Evolutionary conservation across 2,113 vertebrate species (phyloP).

Genomic region (human (Homo sapiens)): GRCh38 chr3:29285001-29285500

Average conservation of each 20-base stretch:
- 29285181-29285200: not conserved
- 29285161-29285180: not conserved
- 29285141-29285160: not conserved
- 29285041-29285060: not conserved
- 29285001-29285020: not conserved
- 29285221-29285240: not conserved
- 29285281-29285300: not conserved
- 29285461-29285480: constrained; percentile 5
- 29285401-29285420: not conserved
- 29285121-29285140: not conserved
- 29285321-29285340: not conserved
- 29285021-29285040: not conserved
- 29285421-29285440: not conserved
- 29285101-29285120: not conserved
- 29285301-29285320: not conserved
- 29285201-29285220: not conserved
- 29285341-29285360: not conserved
- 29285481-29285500: not conserved
- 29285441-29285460: fast-evolving
- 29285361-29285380: not conserved
- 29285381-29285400: not conserved
- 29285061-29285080: not conserved
- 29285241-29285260: not conserved
- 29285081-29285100: not conserved
- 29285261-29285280: too few species aligned